Evolutionary conservation across 2,797 vertebrate species (phyloP).

Genomic region (Poeciliopsis presidionis): DNA sequence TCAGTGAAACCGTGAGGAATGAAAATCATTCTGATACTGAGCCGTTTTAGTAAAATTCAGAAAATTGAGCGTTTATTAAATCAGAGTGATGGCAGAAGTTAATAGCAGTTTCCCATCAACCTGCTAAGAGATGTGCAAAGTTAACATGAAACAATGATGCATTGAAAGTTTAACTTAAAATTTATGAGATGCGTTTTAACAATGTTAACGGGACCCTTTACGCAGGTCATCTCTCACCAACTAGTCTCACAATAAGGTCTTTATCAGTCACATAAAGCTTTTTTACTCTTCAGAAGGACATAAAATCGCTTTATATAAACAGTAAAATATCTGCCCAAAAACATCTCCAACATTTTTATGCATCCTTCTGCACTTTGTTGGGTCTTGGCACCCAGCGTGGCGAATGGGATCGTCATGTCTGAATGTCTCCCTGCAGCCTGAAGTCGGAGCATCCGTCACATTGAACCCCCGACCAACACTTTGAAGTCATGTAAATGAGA

Average conservation of each 20-base stretch:
- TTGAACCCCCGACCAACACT: not conserved
- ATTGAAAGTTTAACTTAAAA: not conserved
- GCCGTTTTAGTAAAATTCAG: not conserved
- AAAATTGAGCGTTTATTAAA: not conserved
- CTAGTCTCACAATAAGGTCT: not conserved
- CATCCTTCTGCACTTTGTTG: not conserved
- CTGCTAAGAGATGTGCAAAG: not conserved
- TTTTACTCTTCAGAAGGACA: not conserved
- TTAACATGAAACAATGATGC: not conserved
- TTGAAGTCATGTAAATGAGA: slow-evolving; percentile 7
- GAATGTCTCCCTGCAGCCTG: slow-evolving; percentile 11
- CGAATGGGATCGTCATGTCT: not conserved
- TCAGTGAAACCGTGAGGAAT: not conserved
- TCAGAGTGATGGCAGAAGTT: not conserved
- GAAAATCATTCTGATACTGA: not conserved
- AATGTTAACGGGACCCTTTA: not conserved
- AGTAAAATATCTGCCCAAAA: not conserved
- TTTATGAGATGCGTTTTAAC: not conserved
- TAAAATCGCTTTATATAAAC: not conserved
- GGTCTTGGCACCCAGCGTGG: not conserved
- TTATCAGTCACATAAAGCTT: not conserved
- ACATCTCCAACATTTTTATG: not conserved
- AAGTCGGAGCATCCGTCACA: not conserved
- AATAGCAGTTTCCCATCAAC: not conserved
- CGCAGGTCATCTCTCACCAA: not conserved